Conservation (phyloP, 37 sponge, comb jelly and placozoan genomes). For the Geodia barretti region DNA sequence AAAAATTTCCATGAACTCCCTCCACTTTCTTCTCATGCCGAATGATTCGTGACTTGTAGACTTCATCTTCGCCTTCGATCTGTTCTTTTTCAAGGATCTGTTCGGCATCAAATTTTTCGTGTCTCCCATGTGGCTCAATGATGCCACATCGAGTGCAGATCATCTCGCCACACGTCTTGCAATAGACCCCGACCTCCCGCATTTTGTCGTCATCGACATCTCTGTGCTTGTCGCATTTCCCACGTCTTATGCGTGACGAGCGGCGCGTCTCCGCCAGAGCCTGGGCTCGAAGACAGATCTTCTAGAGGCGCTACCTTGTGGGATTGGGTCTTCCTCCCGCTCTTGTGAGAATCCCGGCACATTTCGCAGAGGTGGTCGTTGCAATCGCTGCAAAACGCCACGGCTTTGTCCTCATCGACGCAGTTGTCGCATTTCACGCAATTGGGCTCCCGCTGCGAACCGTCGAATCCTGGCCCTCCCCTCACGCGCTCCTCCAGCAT, state of each 20-base stretch:
- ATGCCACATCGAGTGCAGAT: conserved; percentile 13
- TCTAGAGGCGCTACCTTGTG: not conserved
- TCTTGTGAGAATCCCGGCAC: not conserved
- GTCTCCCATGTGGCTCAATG: not conserved
- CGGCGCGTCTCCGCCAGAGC: not conserved
- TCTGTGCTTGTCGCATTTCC: not conserved
- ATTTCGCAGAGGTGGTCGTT: not conserved
- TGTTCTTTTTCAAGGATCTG: not conserved
- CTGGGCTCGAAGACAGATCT: not conserved
- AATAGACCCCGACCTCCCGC: not conserved
- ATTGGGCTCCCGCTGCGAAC: too few relatives aligned
- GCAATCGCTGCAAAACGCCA: conserved; percentile 4
- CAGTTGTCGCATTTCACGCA: not conserved
- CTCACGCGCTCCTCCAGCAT: not conserved
- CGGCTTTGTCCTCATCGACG: not conserved
- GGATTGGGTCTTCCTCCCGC: not conserved
- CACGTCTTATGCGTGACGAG: not conserved
- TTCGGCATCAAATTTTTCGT: not conserved
- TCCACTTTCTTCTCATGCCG: not conserved
- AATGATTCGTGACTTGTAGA: not conserved
- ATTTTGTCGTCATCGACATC: not conserved
- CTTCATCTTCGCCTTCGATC: too few relatives aligned
- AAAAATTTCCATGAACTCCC: not conserved
- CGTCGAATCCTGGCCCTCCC: not conserved
- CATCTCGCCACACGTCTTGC: not conserved